Conservation (phyloP, 2,888 invertebrate genomes). For the Cantharis rustica region DNA sequence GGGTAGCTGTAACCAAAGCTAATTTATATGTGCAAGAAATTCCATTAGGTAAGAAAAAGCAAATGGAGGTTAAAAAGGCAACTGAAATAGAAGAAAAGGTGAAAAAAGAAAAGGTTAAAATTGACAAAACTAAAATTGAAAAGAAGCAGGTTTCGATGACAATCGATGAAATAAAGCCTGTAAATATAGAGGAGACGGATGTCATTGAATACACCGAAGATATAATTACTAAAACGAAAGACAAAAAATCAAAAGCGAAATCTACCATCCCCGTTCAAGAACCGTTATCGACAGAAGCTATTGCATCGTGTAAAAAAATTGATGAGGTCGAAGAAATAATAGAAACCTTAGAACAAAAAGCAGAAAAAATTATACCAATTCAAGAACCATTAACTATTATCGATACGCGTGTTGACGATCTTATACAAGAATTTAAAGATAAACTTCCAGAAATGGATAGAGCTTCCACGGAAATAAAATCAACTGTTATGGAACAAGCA, state of each 20-base stretch:
- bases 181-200: conserved; percentile 59
- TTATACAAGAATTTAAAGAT: conserved; percentile 57
- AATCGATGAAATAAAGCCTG: conserved; percentile 57
- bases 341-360: conserved; percentile 49
- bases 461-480: conserved; percentile 43
- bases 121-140: conserved; percentile 41
- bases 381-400: conserved; percentile 64
- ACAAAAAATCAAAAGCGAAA: conserved; percentile 58
- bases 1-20: conserved; percentile 78
- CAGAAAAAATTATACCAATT: conserved; percentile 59
- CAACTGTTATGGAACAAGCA: conserved; percentile 51
- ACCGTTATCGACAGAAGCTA: conserved; percentile 64
- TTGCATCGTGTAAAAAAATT: conserved; percentile 67
- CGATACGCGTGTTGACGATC: conserved; percentile 63
- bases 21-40: conserved; percentile 71
- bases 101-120: conserved; percentile 58
- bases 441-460: conserved; percentile 47
- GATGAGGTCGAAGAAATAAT: conserved; percentile 59
- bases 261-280: conserved; percentile 63
- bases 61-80: conserved; percentile 51
- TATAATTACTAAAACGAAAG: conserved; percentile 55
- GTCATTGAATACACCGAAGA: conserved; percentile 64
- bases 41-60: conserved; percentile 56
- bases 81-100: conserved; percentile 60
- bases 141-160: conserved; percentile 46